Base-by-base conservation (phyloP, 2,888 invertebrate species). In the Lasioglossum lativentre region DNA sequence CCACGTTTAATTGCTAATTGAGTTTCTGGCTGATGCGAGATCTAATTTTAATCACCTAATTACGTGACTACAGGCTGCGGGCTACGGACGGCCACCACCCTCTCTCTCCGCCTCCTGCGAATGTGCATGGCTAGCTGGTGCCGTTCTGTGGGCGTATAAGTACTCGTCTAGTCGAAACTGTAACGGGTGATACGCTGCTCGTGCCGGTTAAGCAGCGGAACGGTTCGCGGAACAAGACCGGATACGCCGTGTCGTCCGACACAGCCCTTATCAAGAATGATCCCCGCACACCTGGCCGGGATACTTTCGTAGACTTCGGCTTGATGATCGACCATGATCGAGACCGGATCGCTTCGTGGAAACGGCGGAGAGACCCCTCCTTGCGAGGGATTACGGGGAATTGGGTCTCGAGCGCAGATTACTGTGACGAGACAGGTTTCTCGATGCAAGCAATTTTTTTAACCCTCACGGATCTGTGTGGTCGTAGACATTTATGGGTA, bases 1-100 rank as follows among this genome's bases (percentile, higher is more conserved):
- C 96, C 95, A 96, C 96, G 96, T 96, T 96, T 96, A 96, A 96
- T 96, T 96, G 96, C 96, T 96, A 96, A 96, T 96, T 96, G 96
- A 96, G 95, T 96, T 96, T 95, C 95, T 95, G 95, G 95, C 95
- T 95, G 95, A 95, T 95, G 95, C 95, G 95, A 96, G 95, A 96
- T 96, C 96, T 95, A 96, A 96, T 96, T 96, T 96, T 96, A 96
- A 96, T 96, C 95, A 96, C 96, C 96, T 96, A 96, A 96, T 96
- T 96, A 96, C 96, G 95, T 95, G 95, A 95, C 95, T 95, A 95
- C 95, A 95, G 93, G 93, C 93, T 93, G 93, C 92, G 93, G 93
- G 92, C 93, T 93, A 93, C 92, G 93, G 91, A 93, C 91, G 91
- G 91, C 92, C 91, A 89, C 92, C 89, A 92, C 91, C 92, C 92